Evolutionary conservation across 2,888 invertebrate genomes (phyloP).

Genomic region (Diachrysia chrysitis): DNA sequence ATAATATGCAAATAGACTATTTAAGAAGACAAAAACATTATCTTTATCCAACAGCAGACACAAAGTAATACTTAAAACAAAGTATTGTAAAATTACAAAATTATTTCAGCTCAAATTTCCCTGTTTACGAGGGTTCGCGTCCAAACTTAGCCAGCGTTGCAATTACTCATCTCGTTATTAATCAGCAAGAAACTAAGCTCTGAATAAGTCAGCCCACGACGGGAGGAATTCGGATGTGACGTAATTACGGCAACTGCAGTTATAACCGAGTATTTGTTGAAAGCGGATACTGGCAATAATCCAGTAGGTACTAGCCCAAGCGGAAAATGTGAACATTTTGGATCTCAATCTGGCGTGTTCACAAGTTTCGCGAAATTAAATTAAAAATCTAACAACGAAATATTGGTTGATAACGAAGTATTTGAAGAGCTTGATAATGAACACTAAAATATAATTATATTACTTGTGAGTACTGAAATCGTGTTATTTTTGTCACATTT

Average conservation of each 20-base stretch:
- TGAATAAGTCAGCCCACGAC: constrained; percentile 11
- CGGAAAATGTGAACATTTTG: constrained; percentile 31
- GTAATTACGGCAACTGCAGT: constrained; percentile 22
- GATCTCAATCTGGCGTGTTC: constrained; percentile 23
- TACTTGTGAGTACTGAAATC: neutral
- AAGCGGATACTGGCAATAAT: constrained; percentile 54
- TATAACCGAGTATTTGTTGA: constrained; percentile 42
- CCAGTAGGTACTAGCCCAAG: constrained; percentile 37
- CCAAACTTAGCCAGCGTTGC: constrained; percentile 24
- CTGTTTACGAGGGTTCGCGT: constrained; percentile 16
- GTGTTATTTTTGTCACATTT: neutral
- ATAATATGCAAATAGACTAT: neutral
- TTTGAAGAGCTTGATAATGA: neutral
- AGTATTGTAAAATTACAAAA: constrained; percentile 2
- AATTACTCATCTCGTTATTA: constrained; percentile 33
- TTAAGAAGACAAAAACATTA: neutral
- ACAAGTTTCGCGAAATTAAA: constrained; percentile 12
- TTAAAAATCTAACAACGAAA: neutral
- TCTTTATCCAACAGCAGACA: neutral
- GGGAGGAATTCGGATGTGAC: constrained; percentile 58
- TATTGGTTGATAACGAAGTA: too few species aligned
- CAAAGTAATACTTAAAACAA: neutral
- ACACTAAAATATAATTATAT: neutral
- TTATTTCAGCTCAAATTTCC: constrained; percentile 17
- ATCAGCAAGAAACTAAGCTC: constrained; percentile 16